A percentile compares a stretch with the other conserved stretches of the same genome.
These are phyloP conservation scores for Macrotus californicus DNA, from an alignment of 2,113 vertebrate genomes.

Conservation along the genomic window DNA sequence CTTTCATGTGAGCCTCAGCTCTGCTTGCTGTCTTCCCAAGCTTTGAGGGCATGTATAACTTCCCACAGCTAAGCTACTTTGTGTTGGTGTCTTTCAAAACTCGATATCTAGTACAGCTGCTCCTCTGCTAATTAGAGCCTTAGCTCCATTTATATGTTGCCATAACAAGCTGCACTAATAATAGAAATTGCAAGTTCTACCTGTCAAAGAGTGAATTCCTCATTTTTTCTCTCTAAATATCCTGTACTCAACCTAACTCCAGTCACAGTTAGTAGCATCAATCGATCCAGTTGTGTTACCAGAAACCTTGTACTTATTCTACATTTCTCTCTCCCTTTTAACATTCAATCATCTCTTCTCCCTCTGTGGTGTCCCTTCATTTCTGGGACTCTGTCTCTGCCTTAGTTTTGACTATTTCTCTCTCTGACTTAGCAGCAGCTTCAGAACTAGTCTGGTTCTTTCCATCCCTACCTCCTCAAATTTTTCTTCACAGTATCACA, in stretches of 20 bases:
- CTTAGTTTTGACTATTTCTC: neutral
- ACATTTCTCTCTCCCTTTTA: neutral
- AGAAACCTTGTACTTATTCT: neutral
- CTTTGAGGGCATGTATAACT: neutral
- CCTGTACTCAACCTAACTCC: neutral
- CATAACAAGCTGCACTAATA: neutral
- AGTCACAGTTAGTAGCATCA: neutral
- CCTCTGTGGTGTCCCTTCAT: neutral
- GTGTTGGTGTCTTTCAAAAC: neutral
- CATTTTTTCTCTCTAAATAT: neutral
- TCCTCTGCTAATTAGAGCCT: neutral
- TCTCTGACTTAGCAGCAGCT: neutral
- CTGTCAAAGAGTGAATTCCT: neutral
- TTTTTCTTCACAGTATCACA: neutral
- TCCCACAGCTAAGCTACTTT: neutral
- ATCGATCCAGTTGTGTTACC: neutral
- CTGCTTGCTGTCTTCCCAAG: too few relatives aligned
- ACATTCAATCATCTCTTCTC: neutral
- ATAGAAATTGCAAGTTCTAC: neutral
- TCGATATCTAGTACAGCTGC: neutral
- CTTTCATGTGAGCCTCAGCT: neutral
- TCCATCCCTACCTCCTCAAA: neutral
- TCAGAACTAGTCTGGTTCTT: neutral
- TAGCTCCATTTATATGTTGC: neutral
- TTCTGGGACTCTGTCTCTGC: neutral